Conservation (phyloP, 2,888 invertebrate genomes). For the Caenorhabditis doughertyi region DNA sequence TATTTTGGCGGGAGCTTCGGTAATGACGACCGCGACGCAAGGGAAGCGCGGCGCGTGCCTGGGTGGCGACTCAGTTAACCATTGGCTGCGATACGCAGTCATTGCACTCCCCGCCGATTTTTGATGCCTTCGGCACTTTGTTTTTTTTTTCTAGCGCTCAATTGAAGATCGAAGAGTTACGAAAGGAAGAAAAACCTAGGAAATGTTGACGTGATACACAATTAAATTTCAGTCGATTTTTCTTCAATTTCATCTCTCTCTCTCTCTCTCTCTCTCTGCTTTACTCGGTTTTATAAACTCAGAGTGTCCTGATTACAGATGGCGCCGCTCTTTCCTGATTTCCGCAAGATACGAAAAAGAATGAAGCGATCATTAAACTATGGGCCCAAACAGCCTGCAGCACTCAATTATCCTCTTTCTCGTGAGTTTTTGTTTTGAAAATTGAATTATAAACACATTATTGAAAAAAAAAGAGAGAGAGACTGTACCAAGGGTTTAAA, state of each 20-base stretch:
- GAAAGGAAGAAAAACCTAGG: not conserved
- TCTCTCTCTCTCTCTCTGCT: too few relatives aligned
- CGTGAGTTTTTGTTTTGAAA: constrained; percentile 71
- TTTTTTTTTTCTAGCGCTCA: not conserved
- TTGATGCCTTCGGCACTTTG: constrained; percentile 12
- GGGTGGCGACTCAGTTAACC: constrained; percentile 26
- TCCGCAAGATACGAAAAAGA: constrained; percentile 84
- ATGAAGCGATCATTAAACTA: constrained; percentile 93
- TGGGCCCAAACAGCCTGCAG: constrained; percentile 84
- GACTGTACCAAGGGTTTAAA: too few relatives aligned
- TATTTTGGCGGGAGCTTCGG: constrained; percentile 62
- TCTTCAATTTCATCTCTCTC: constrained; percentile 1
- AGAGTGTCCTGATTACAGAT: constrained; percentile 58
- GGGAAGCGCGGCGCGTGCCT: constrained; percentile 44
- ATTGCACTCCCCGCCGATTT: constrained; percentile 16
- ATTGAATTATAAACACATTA: too few relatives aligned
- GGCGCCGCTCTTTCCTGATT: constrained; percentile 76
- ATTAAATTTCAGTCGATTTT: not conserved
- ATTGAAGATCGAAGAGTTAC: not conserved
- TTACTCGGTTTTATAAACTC: not conserved
- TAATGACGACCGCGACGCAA: constrained; percentile 35
- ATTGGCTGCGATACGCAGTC: constrained; percentile 35
- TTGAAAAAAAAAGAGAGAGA: too few relatives aligned
- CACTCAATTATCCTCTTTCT: constrained; percentile 76
- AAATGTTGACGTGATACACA: not conserved